A percentile compares a stretch with the other conserved stretches of the same genome.
phyloP scores from a whole-genome alignment of 1,140 invertebrate species.

The Listronotus oregonensis region DNA sequence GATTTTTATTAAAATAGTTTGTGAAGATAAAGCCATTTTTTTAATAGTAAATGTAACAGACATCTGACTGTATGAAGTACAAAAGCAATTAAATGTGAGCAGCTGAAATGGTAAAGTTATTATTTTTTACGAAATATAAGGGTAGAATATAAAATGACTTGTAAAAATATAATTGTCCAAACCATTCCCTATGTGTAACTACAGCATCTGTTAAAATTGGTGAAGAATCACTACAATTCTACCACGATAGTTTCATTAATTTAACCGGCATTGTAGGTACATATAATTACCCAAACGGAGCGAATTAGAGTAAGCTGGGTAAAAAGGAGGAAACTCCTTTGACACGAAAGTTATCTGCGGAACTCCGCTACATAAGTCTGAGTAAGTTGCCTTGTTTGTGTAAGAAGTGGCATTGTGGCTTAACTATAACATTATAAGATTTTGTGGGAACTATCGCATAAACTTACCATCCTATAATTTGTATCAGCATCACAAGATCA shows the following conservation, averaged over 20 bases:
- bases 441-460: too few species aligned
- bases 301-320: slow-evolving; percentile 32
- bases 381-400: slow-evolving; percentile 51
- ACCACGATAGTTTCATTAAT: not conserved
- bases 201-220: not conserved
- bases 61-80: slow-evolving; percentile 36
- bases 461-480: too few species aligned
- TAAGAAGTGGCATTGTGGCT: slow-evolving; percentile 34
- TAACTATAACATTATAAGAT: not conserved
- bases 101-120: slow-evolving; percentile 3
- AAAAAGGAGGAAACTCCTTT: slow-evolving; percentile 30
- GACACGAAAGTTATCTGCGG: slow-evolving; percentile 46
- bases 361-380: slow-evolving; percentile 51
- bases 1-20: too few species aligned
- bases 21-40: too few species aligned
- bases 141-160: slow-evolving; percentile 2
- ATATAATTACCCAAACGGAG: slow-evolving; percentile 1
- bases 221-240: not conserved
- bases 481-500: too few species aligned
- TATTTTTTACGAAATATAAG: slow-evolving; percentile 4
- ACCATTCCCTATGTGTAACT: slow-evolving; percentile 3
- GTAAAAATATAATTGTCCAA: not conserved
- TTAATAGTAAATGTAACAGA: slow-evolving; percentile 9
- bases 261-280: slow-evolving; percentile 2
- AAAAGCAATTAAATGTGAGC: slow-evolving; percentile 19